Evolutionary conservation across 2,888 invertebrate genomes (phyloP), one percentile per base, ranked within the genome.

Genomic region (Eustalomyia histrio): DNA sequence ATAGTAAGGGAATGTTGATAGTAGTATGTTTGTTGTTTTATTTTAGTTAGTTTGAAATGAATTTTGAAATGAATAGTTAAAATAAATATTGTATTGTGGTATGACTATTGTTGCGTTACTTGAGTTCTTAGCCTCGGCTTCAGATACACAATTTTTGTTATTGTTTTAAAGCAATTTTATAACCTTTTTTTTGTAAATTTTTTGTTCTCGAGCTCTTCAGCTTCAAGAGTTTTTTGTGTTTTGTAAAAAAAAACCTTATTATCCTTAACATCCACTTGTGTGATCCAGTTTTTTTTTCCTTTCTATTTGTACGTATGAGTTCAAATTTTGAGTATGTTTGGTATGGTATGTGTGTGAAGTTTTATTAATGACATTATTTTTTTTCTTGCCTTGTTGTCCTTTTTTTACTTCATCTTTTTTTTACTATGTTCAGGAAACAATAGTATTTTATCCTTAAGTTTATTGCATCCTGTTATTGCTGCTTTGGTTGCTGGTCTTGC

Each of bases 301-400:
- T 64, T 35, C 33, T 33, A 43, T 47, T 47, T 7, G 12, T 61
- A 29, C 24, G 18, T 33, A 10, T 57, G 17, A 24, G 39, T 39
- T 39, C 3, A 39, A 39, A 12, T 39, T 39, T 39, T 39, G 29
- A 39, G n/a, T 60, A 39, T 63, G 64, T 73, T 39, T 39, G 50
- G 33, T 39, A 61, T 52, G 61, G 33, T 61, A 33, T 33, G 50
- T 35, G 18, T 65, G 35, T 52, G 35, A 53, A 68, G 43, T 75
- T 75, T 75, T 75, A 68, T 68, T 68, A 75, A 75, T 75, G 75
- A 75, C 75, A 61, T 68, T 67, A 67, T 43, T 55, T 57, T 52
- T 63, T 50, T 63, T 8, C 16, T 65, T 17, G 7, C 9, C 0
- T 12, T 17, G 64, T 52, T 64, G 65, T 67, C 53, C 57, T 57